These are phyloP conservation scores for Dusona sp. DNA, from an alignment of 2,888 invertebrate species.

Conservation along the genomic window DNA sequence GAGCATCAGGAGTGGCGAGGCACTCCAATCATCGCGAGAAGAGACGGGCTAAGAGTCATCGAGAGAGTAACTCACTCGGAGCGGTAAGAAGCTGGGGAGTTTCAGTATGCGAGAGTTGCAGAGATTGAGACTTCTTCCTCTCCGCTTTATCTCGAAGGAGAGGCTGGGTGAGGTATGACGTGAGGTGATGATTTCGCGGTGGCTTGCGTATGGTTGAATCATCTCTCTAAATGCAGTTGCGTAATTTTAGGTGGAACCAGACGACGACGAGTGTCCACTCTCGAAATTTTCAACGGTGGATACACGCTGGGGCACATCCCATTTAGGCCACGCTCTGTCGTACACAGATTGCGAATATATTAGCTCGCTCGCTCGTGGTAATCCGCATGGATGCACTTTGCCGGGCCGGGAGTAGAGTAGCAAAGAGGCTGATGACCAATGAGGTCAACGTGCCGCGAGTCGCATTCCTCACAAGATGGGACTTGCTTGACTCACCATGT, in stretches of 20 bases:
- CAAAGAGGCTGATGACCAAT: slow-evolving; percentile 62
- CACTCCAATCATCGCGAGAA: slow-evolving; percentile 24
- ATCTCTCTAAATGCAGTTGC: slow-evolving; percentile 81
- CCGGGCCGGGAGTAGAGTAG: neutral
- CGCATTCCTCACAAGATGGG: slow-evolving; percentile 58
- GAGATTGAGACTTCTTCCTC: slow-evolving; percentile 18
- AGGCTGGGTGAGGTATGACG: slow-evolving; percentile 23
- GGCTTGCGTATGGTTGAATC: slow-evolving; percentile 77
- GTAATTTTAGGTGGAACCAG: slow-evolving; percentile 78
- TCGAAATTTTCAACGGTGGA: slow-evolving; percentile 72
- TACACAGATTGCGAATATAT: slow-evolving; percentile 20
- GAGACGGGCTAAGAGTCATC: slow-evolving; percentile 16
- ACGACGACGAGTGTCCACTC: slow-evolving; percentile 72
- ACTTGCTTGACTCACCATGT: slow-evolving; percentile 62
- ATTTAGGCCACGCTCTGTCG: slow-evolving; percentile 66
- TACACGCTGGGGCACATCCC: slow-evolving; percentile 65
- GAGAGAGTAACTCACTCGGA: slow-evolving; percentile 49
- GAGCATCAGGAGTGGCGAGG: neutral
- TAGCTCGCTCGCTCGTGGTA: slow-evolving; percentile 13
- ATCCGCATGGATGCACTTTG: slow-evolving; percentile 25
- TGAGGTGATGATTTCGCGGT: slow-evolving; percentile 44
- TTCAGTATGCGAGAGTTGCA: neutral
- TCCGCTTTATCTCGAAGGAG: neutral
- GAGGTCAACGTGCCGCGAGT: slow-evolving; percentile 60
- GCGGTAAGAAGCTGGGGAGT: neutral